Evolutionary conservation across 2,888 invertebrate genomes (phyloP).

Genomic region (Abscondita cerata): DNA sequence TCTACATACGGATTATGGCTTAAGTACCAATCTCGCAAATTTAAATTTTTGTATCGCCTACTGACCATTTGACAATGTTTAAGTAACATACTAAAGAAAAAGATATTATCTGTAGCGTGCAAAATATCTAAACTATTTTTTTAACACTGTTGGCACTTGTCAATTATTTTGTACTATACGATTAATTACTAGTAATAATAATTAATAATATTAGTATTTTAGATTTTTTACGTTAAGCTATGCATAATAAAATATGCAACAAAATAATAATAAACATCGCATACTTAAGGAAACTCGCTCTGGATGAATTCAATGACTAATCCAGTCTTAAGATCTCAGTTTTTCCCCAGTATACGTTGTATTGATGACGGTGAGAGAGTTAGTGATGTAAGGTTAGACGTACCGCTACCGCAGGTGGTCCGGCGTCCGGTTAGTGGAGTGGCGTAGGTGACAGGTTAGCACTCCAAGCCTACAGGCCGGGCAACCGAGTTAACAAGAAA

Average conservation of each 20-base stretch:
- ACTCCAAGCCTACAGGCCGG: conserved; percentile 74
- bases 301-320: not conserved
- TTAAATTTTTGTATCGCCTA: not conserved
- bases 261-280: conserved; percentile 17
- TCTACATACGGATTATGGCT: conserved; percentile 3
- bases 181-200: conserved; percentile 36
- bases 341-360: conserved; percentile 37
- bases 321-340: conserved; percentile 1
- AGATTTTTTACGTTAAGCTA: conserved; percentile 34
- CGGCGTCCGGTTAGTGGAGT: conserved; percentile 57
- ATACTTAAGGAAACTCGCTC: conserved; percentile 27
- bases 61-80: not conserved
- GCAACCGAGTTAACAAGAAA: conserved; percentile 60
- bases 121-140: conserved; percentile 14
- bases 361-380: conserved; percentile 42
- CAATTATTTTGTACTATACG: conserved; percentile 40
- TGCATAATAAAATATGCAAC: conserved; percentile 33
- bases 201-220: conserved; percentile 35
- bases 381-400: conserved; percentile 58
- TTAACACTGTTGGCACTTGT: conserved; percentile 40
- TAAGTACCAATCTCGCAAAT: conserved; percentile 9
- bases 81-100: conserved; percentile 11
- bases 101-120: conserved; percentile 12
- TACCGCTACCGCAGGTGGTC: conserved; percentile 58
- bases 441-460: conserved; percentile 67